These are phyloP conservation scores for Lepidurus arcticus DNA, from an alignment of 1,140 invertebrate species.

Conservation along the genomic window DNA sequence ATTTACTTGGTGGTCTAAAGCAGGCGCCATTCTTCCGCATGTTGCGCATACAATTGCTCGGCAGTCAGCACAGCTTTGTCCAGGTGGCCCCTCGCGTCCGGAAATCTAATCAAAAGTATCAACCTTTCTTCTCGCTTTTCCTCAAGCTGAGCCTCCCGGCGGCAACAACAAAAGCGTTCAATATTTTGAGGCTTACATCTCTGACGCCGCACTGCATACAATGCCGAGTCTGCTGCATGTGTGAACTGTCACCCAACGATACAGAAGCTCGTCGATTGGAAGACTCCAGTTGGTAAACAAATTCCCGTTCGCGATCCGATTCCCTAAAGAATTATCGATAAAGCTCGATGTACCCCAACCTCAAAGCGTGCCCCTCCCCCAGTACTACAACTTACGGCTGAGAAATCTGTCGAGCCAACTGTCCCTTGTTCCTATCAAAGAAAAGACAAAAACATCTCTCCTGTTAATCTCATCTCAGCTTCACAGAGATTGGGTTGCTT, in stretches of 20 bases:
- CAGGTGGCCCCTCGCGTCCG: conserved; percentile 39
- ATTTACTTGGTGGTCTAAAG: conserved; percentile 34
- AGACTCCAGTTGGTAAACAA: conserved; percentile 23
- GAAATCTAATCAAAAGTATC: conserved; percentile 36
- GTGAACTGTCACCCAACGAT: conserved; percentile 28
- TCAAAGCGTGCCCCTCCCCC: conserved; percentile 14
- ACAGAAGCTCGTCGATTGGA: conserved; percentile 33
- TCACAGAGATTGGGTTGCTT: not conserved
- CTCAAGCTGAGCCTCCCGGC: not conserved
- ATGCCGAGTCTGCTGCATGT: conserved; percentile 25
- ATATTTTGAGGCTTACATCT: conserved; percentile 30
- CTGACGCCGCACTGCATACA: conserved; percentile 27
- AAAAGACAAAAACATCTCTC: conserved; percentile 2
- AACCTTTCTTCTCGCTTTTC: not conserved
- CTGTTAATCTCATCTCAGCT: not conserved
- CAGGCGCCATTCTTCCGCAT: conserved; percentile 39
- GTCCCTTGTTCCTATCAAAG: conserved; percentile 29
- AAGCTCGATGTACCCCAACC: not conserved
- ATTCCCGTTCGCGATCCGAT: conserved; percentile 30
- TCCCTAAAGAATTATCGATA: conserved; percentile 17
- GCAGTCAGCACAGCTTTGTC: conserved; percentile 40
- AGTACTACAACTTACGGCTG: conserved; percentile 33
- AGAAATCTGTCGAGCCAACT: conserved; percentile 33
- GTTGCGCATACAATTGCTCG: conserved; percentile 38
- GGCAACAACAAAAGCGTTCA: not conserved